Percentiles rank a stretch among this genome's conserved stretches.
Evolutionary conservation across 2,797 vertebrate species (phyloP).

Genomic region (Coregonus sp.): DNA sequence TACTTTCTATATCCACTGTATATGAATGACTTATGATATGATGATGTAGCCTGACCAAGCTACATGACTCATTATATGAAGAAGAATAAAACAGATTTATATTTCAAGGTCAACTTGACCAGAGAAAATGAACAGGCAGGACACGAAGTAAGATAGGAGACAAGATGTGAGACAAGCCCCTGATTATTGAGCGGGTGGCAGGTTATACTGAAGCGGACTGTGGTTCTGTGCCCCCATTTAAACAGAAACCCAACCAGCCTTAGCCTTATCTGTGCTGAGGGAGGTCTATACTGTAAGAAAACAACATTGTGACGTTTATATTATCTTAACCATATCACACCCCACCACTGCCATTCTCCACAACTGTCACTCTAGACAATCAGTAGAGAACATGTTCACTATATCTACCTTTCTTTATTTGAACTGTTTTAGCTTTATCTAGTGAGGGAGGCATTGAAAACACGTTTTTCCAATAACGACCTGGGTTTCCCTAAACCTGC

Average conservation of each 20-base stretch:
- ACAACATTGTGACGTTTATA: neutral
- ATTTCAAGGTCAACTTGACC: conserved; percentile 10
- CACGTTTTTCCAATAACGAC: neutral
- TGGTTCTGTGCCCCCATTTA: neutral
- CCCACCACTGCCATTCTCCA: neutral
- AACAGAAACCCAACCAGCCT: neutral
- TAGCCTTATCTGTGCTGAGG: neutral
- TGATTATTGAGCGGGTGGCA: neutral
- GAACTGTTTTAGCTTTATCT: neutral
- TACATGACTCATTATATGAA: neutral
- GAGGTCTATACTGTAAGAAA: neutral
- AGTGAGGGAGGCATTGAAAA: neutral
- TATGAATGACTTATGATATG: neutral
- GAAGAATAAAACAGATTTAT: neutral
- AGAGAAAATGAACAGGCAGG: neutral
- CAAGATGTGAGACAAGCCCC: neutral
- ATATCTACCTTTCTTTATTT: neutral
- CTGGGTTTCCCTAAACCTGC: neutral
- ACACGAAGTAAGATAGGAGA: neutral
- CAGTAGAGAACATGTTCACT: neutral
- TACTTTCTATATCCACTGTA: no score
- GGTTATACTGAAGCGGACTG: neutral
- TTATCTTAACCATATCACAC: neutral
- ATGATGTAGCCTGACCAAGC: no score
- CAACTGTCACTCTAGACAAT: neutral